Conservation (phyloP, 2,888 invertebrate species). For the Panopea generosa region DNA sequence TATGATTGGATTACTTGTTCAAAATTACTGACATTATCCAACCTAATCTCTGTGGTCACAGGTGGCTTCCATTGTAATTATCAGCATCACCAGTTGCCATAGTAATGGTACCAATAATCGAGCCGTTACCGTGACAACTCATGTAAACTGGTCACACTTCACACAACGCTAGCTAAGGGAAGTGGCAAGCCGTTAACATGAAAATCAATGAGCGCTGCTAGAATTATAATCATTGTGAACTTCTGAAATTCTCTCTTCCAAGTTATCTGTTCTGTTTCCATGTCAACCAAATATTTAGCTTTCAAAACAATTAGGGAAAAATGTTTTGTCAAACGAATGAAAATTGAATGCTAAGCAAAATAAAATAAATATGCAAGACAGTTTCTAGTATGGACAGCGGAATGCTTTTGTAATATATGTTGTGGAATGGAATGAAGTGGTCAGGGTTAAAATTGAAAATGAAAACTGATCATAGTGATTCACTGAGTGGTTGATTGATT, state of each 20-base stretch:
- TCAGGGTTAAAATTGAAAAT: neutral
- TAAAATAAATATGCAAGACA: neutral
- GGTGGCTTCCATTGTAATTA: slow-evolving; percentile 46
- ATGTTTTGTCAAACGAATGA: neutral
- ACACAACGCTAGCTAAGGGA: slow-evolving; percentile 20
- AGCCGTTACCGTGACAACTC: slow-evolving; percentile 42
- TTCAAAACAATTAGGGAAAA: too few relatives aligned
- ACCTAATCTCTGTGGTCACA: slow-evolving; percentile 36
- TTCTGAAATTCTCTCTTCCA: too few relatives aligned
- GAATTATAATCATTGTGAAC: too few relatives aligned
- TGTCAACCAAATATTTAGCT: too few relatives aligned
- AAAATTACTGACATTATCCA: too few relatives aligned
- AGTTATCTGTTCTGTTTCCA: too few relatives aligned
- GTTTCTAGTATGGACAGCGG: too few relatives aligned
- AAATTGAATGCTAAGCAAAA: slow-evolving; percentile 10
- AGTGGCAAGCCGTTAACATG: neutral
- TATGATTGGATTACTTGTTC: too few relatives aligned
- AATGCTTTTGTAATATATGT: too few relatives aligned
- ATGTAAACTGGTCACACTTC: slow-evolving; percentile 47
- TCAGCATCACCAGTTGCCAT: slow-evolving; percentile 44
- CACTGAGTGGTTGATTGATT: too few relatives aligned
- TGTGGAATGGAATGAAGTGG: too few relatives aligned
- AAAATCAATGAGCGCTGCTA: slow-evolving; percentile 17
- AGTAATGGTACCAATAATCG: slow-evolving; percentile 39
- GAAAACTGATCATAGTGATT: too few relatives aligned